Percentiles rank a stretch among this genome's conserved stretches.
phyloP scores from a whole-genome alignment of 2,113 vertebrate genomes.

The Sylvilagus bachmani region DNA sequence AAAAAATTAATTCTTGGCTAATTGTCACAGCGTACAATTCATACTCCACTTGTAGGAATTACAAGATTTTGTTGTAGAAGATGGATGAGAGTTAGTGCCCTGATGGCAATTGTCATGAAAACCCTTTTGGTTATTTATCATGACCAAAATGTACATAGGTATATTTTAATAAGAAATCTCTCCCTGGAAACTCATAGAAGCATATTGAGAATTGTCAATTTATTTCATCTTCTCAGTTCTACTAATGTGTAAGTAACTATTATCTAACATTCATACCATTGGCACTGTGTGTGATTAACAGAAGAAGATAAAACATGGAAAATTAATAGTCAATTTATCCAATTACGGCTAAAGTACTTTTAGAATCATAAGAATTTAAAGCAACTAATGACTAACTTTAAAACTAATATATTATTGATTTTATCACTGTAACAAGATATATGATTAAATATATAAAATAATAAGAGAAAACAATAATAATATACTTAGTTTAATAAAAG shows the following conservation, averaged over 20 bases:
- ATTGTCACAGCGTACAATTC: not conserved
- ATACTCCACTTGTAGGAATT: not conserved
- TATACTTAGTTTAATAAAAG: slow-evolving; percentile 3
- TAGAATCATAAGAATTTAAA: not conserved
- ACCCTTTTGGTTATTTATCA: not conserved
- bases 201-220: not conserved
- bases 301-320: not conserved
- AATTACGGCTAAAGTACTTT: not conserved
- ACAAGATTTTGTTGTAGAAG: not conserved
- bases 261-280: not conserved
- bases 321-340: not conserved
- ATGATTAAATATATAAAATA: not conserved
- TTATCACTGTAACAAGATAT: not conserved
- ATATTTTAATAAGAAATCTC: not conserved
- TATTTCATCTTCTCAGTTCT: not conserved
- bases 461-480: too few relatives aligned
- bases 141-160: not conserved
- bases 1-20: not conserved
- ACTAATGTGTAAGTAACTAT: not conserved
- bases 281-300: not conserved
- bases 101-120: not conserved
- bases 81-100: not conserved
- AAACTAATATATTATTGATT: not conserved
- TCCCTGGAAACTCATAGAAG: not conserved
- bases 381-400: not conserved